Percentiles rank a stretch among this genome's conserved stretches.
Conservation (phyloP, 2,888 invertebrate species). For the Argyresthia goedartella region DNA sequence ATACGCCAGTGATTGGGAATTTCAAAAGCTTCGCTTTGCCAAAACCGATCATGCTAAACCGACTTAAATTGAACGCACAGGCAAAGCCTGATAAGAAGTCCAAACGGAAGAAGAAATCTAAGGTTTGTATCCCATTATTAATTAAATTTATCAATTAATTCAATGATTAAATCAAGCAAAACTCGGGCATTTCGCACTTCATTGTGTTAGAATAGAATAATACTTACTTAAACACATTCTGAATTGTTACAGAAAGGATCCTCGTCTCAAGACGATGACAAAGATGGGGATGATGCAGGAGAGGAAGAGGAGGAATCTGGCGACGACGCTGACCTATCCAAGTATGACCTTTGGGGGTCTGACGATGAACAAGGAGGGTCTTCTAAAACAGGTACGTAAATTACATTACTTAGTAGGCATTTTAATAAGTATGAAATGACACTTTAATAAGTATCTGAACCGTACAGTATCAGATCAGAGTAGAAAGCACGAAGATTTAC, state of each 20-base stretch:
- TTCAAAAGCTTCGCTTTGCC: slow-evolving; percentile 66
- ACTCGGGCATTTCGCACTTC: neutral
- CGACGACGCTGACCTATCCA: slow-evolving; percentile 78
- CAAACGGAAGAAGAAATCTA: slow-evolving; percentile 40
- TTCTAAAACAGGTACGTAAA: slow-evolving; percentile 20
- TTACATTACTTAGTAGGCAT: no score
- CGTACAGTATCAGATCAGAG: no score
- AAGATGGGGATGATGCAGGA: slow-evolving; percentile 38
- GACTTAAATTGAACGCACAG: slow-evolving; percentile 46
- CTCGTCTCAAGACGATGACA: slow-evolving; percentile 19
- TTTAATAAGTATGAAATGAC: no score
- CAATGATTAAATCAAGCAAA: neutral
- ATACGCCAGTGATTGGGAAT: slow-evolving; percentile 52
- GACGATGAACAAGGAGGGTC: slow-evolving; percentile 65
- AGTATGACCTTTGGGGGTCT: slow-evolving; percentile 83
- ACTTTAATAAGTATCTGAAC: no score
- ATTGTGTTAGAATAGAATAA: no score
- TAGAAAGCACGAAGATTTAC: no score
- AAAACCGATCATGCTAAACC: slow-evolving; percentile 59
- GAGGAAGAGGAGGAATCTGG: slow-evolving; percentile 74
- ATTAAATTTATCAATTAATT: neutral
- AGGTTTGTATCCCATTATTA: slow-evolving; percentile 37
- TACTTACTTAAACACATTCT: neutral
- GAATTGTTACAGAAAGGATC: slow-evolving; percentile 42
- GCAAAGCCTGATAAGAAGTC: slow-evolving; percentile 27